phyloP scores from a whole-genome alignment of 2,797 vertebrate genomes.

The Sebastes hopkinsi region DNA sequence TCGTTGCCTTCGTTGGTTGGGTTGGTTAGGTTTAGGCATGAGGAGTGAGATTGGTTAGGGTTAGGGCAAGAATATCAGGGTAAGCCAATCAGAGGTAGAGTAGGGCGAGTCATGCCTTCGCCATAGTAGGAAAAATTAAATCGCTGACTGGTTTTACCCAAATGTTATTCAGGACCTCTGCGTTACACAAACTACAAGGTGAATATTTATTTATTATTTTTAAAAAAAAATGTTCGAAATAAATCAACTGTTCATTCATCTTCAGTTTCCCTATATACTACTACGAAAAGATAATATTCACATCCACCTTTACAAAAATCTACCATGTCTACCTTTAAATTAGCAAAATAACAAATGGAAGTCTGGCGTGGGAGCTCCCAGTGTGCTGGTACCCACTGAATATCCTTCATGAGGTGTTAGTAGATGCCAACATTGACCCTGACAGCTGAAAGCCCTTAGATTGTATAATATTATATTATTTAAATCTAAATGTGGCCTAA shows the following conservation, averaged over 20 bases:
- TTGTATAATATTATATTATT: background rate
- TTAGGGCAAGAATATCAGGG: background rate
- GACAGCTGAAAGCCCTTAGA: background rate
- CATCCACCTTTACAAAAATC: background rate
- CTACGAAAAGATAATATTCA: background rate
- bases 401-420: too few relatives aligned
- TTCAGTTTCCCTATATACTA: too few relatives aligned
- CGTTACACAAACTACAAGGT: background rate
- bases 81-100: background rate
- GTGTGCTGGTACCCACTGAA: too few relatives aligned
- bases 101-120: background rate
- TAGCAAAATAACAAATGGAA: too few relatives aligned
- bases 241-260: too few relatives aligned
- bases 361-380: too few relatives aligned
- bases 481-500: background rate
- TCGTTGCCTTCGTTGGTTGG: background rate
- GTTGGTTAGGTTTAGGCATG: background rate
- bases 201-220: too few relatives aligned
- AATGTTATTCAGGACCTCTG: background rate
- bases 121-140: background rate
- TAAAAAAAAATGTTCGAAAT: too few relatives aligned
- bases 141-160: background rate
- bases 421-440: too few relatives aligned
- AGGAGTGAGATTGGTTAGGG: background rate
- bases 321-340: background rate